Conservation (phyloP, 2,888 invertebrate species). For the Drosophila lutescens region DNA sequence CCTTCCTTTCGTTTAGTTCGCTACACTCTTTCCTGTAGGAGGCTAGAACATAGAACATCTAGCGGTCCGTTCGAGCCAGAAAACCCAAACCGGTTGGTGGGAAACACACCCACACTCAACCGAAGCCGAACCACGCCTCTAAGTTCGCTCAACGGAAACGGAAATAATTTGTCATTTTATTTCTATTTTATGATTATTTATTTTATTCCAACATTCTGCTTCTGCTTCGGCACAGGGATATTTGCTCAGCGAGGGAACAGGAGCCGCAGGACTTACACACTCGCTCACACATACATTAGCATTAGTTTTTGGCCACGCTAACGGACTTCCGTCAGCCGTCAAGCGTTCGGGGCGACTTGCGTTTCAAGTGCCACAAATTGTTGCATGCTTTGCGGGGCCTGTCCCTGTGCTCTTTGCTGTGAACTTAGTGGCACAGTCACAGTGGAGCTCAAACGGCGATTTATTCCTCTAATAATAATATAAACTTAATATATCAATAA, state of each 20-base stretch:
- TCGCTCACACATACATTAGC: constrained; percentile 50
- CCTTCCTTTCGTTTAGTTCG: not conserved
- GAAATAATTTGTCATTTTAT: constrained; percentile 72
- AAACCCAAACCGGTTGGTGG: too few species aligned
- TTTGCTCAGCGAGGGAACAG: not conserved
- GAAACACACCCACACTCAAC: not conserved
- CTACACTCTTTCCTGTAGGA: constrained; percentile 4
- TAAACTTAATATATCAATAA: too few species aligned
- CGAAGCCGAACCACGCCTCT: not conserved
- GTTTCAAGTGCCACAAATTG: constrained; percentile 38
- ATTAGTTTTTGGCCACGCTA: constrained; percentile 48
- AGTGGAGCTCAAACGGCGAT: too few species aligned
- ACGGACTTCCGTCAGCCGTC: constrained; percentile 36
- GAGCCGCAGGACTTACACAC: not conserved
- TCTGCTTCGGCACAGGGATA: constrained; percentile 29
- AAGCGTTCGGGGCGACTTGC: constrained; percentile 17
- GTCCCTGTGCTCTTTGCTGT: constrained; percentile 1
- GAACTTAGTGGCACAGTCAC: not conserved
- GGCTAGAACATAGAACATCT: not conserved
- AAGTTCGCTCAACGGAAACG: constrained; percentile 52
- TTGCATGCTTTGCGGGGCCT: constrained; percentile 28
- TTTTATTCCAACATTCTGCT: constrained; percentile 36
- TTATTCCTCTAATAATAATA: too few species aligned
- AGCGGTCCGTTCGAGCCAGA: too few species aligned
- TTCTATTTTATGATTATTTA: constrained; percentile 60